Conservation (phyloP, 2,113 vertebrate species). For the Pycnonotus jocosus region DNA sequence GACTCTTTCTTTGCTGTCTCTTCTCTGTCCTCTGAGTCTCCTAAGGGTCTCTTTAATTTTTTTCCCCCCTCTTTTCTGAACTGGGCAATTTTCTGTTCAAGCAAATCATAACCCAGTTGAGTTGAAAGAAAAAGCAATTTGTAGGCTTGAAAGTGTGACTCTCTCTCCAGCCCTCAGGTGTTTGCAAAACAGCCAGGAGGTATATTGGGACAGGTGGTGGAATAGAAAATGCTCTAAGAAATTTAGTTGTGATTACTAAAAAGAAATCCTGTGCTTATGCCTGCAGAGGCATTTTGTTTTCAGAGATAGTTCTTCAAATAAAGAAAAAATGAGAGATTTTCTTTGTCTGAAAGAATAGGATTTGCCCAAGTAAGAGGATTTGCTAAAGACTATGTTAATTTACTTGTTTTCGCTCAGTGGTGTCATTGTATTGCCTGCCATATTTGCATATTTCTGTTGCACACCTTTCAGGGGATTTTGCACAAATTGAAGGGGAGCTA, state of each 20-base stretch:
- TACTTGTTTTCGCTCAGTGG: not conserved
- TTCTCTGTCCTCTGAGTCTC: not conserved
- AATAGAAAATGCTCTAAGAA: not conserved
- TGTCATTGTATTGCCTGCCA: not conserved
- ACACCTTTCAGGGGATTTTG: not conserved
- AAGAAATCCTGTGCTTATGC: not conserved
- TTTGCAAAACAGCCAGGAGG: conserved; percentile 2
- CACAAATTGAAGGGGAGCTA: not conserved
- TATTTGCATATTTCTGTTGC: not conserved
- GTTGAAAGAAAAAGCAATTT: conserved; percentile 19
- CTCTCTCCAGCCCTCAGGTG: not conserved
- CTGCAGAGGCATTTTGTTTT: not conserved
- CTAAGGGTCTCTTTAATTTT: not conserved
- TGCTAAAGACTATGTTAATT: not conserved
- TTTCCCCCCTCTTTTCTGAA: not conserved
- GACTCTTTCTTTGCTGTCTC: not conserved
- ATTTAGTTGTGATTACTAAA: not conserved
- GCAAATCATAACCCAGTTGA: not conserved
- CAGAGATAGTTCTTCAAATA: not conserved
- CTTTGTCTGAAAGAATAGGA: not conserved
- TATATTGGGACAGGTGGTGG: not conserved
- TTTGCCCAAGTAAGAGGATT: not conserved
- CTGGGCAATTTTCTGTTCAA: not conserved
- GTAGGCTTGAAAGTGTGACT: not conserved
- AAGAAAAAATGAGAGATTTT: not conserved